Evolutionary conservation across 1,140 invertebrate species (phyloP), one percentile per base, ranked within the genome.

Genomic region (Cryptotermes secundus): DNA sequence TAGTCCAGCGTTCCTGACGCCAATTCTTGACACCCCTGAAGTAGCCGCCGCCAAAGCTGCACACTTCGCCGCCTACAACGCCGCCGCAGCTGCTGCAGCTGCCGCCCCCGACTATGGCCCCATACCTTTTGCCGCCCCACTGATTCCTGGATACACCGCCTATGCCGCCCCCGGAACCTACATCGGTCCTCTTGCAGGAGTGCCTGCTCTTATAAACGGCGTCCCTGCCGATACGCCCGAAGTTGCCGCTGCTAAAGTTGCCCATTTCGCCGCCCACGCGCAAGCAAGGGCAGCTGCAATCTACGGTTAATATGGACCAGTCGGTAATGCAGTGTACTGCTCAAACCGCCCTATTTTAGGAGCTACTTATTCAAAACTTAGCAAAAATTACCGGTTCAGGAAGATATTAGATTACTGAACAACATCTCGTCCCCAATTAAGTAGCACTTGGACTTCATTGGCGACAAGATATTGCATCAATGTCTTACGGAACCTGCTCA

Each of bases 11-110:
- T 31, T 31, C 59, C 59, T 72, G 53, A 16, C 81, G 86, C 84
- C 87, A 81, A 86, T 88, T 1, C 86, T 87, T 1, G 86, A 86
- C 79, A 88, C 87, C 34, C 87, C 87, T 19, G 88, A 88, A 80
- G 88, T 88, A 22, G 80, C 84, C 34, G 86, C 86, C 42, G 89
- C 89, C 80, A 88, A 87, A 81, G 85, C 85, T 80, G 86, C 85
- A 22, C 88, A 89, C 84, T 86, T 87, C 45, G 83, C 85, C 83
- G 87, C 87, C 72, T 84, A 87, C 49, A 87, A 85, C n/a, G 83
- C 83, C 9, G 65, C 80, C 2, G 38, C 35, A 3, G 79, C 26
- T 4, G 59, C 59, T 3, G 59, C 59, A 31, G 59, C 59, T 72
- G 59, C 59, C 26, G 59, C 59, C n/a, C 59, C 59, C 59, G 59